A percentile compares a stretch with the other conserved stretches of the same genome.
Conservation (phyloP, 2,888 invertebrate species). For the Plagodis dolabraria region DNA sequence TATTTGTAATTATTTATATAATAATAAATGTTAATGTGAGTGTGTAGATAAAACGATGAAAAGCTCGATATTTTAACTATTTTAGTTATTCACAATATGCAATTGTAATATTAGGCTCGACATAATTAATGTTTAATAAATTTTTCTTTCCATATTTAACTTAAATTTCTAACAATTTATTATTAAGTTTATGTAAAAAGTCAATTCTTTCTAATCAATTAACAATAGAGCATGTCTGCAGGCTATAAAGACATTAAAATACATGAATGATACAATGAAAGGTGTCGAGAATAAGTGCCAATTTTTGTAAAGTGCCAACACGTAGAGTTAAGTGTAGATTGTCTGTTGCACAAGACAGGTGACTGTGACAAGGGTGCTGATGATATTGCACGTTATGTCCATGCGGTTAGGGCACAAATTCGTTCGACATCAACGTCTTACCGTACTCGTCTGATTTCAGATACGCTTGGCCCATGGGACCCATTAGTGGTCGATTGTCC, state of each 20-base stretch:
- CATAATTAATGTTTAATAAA: no score
- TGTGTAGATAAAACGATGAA: no score
- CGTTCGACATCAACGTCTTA: slow-evolving; percentile 80
- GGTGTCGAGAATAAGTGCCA: slow-evolving; percentile 23
- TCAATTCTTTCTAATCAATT: no score
- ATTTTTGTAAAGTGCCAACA: slow-evolving; percentile 28
- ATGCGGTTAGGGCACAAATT: slow-evolving; percentile 76
- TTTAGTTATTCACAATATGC: no score
- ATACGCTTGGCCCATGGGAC: slow-evolving; percentile 92
- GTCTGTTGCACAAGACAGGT: slow-evolving; percentile 69
- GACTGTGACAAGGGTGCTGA: slow-evolving; percentile 46
- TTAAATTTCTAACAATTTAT: neutral
- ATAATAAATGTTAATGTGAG: no score
- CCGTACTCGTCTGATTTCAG: slow-evolving; percentile 93
- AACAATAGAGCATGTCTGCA: no score
- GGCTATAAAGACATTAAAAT: neutral
- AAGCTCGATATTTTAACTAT: no score
- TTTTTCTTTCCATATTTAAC: no score
- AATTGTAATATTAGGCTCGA: no score
- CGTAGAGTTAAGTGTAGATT: slow-evolving; percentile 29
- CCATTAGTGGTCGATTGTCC: slow-evolving; percentile 91
- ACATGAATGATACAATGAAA: slow-evolving; percentile 9
- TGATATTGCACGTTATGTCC: slow-evolving; percentile 67
- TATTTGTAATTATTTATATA: no score
- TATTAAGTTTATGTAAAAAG: neutral